These are phyloP conservation scores for Dasyornis broadbenti DNA, from an alignment of 2,113 vertebrate genomes.

Conservation along the genomic window DNA sequence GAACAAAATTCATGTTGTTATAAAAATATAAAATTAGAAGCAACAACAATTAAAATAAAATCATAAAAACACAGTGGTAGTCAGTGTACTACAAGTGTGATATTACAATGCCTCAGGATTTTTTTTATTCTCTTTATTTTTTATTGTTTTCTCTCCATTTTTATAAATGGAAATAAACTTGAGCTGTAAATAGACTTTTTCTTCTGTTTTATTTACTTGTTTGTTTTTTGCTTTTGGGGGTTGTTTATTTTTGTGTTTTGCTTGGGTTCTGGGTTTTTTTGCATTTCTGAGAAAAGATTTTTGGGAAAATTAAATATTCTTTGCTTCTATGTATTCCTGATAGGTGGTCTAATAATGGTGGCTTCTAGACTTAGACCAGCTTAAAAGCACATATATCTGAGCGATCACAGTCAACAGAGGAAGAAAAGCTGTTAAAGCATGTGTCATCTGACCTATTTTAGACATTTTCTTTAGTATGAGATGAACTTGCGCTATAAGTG, in stretches of 20 bases:
- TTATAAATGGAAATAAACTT: neutral
- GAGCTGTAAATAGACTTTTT: neutral
- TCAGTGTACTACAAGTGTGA: neutral
- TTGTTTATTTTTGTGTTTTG: neutral
- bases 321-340: neutral
- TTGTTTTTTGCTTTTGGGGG: neutral
- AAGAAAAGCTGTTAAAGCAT: neutral
- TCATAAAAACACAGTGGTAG: neutral
- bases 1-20: neutral
- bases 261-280: neutral
- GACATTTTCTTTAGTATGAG: neutral
- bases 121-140: neutral
- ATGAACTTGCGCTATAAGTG: neutral
- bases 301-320: neutral
- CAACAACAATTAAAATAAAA: neutral
- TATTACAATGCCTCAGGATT: neutral
- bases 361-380: neutral
- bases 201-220: neutral
- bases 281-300: neutral
- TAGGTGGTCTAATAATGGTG: neutral
- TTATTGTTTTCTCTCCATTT: neutral
- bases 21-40: neutral
- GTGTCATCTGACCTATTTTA: neutral
- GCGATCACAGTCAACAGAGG: neutral
- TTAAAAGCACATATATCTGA: neutral